These are phyloP conservation scores for Hedya salicella DNA, from an alignment of 2,888 invertebrate species.

Conservation along the genomic window DNA sequence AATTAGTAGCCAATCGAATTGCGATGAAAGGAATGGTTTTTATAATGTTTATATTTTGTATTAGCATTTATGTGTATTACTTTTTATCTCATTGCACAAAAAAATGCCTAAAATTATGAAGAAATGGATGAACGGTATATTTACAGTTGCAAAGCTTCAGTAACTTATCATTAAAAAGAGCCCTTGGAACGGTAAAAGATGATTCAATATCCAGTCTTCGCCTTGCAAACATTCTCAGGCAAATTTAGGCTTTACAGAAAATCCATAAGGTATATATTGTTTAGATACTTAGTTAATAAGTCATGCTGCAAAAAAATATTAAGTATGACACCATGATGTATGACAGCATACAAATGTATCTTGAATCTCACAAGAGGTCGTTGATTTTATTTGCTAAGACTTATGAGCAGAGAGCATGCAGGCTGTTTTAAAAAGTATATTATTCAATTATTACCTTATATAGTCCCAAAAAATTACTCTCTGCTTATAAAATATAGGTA, in stretches of 20 bases:
- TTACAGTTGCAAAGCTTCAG: background rate
- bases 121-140: background rate
- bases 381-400: background rate
- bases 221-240: background rate
- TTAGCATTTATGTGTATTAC: too few relatives aligned
- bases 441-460: too few relatives aligned
- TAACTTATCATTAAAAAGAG: slow-evolving; percentile 1
- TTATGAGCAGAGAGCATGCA: too few relatives aligned
- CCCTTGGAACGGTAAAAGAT: background rate
- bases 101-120: too few relatives aligned
- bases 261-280: background rate
- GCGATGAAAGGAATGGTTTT: too few relatives aligned
- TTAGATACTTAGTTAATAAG: background rate
- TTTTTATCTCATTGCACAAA: too few relatives aligned
- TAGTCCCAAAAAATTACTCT: too few relatives aligned
- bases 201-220: background rate
- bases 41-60: too few relatives aligned
- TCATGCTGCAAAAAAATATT: background rate
- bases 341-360: background rate
- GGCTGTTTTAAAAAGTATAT: too few relatives aligned
- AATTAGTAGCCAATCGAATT: too few relatives aligned
- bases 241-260: background rate
- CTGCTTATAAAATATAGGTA: too few relatives aligned
- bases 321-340: too few relatives aligned
- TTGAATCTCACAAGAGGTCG: background rate